A percentile compares a stretch with the other conserved stretches of the same genome.
Conservation (phyloP, 37 sponge, comb jelly and placozoan species). For the Diacarnus erythraeanus region DNA sequence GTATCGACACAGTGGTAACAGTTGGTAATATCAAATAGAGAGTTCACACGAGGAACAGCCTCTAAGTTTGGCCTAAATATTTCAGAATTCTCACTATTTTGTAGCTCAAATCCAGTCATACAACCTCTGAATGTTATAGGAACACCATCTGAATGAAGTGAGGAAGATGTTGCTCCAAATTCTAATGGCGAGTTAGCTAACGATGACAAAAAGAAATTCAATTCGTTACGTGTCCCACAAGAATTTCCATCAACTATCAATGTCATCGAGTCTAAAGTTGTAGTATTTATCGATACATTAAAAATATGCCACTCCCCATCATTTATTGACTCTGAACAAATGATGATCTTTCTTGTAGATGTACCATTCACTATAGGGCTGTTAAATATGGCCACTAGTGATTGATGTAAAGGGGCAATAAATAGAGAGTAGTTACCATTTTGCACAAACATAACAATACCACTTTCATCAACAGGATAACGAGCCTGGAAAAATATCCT, state of each 20-base stretch:
- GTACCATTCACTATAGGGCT: too few species aligned
- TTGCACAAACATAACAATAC: background rate
- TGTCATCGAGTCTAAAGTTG: background rate
- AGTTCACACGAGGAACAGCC: background rate
- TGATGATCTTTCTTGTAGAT: too few species aligned
- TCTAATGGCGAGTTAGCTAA: background rate
- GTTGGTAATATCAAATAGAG: background rate
- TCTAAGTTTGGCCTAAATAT: slow-evolving; percentile 25
- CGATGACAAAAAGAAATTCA: background rate
- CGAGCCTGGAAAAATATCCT: slow-evolving; percentile 13
- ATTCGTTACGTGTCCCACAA: background rate
- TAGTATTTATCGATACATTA: background rate
- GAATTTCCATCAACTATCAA: background rate
- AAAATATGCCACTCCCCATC: slow-evolving; percentile 37
- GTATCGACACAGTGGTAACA: background rate
- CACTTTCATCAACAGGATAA: background rate
- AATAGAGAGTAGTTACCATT: background rate
- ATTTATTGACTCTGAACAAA: background rate
- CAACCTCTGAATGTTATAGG: slow-evolving; percentile 17
- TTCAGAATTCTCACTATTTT: background rate
- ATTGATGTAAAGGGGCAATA: too few species aligned
- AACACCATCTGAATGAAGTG: background rate
- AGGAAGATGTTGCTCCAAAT: background rate
- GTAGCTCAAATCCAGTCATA: slow-evolving; percentile 16
- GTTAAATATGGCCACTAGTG: too few species aligned